Percentiles rank a stretch among this genome's conserved stretches.
Conservation (phyloP, 2,888 invertebrate genomes). For the Choristoneura rosaceana region DNA sequence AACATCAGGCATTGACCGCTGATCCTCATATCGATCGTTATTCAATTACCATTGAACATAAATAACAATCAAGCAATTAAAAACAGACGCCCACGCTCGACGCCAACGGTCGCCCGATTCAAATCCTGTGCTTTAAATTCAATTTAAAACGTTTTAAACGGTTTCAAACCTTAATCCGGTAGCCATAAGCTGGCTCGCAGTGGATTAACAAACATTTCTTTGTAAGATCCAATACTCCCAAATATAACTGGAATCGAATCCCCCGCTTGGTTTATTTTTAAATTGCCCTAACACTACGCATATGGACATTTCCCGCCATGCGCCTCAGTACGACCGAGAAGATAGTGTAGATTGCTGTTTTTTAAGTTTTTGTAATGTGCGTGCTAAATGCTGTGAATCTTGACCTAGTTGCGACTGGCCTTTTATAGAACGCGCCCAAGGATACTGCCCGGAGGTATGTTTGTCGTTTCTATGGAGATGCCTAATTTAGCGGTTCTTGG, state of each 20-base stretch:
- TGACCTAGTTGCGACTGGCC: constrained; percentile 71
- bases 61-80: constrained; percentile 75
- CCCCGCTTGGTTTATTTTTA: constrained; percentile 81
- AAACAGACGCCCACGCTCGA: constrained; percentile 61
- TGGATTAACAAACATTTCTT: constrained; percentile 6
- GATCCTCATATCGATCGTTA: constrained; percentile 54
- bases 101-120: constrained; percentile 24
- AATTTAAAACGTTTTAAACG: constrained; percentile 10
- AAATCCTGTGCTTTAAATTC: constrained; percentile 10
- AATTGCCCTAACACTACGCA: constrained; percentile 59
- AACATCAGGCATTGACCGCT: constrained; percentile 23
- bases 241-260: constrained; percentile 72
- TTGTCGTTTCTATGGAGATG: constrained; percentile 69
- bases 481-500: constrained; percentile 49
- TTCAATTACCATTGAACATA: constrained; percentile 72
- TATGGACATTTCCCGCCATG: constrained; percentile 74
- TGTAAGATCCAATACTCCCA: constrained; percentile 53
- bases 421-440: constrained; percentile 65
- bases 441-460: constrained; percentile 63
- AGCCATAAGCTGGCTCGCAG: background rate
- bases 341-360: constrained; percentile 54
- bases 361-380: constrained; percentile 49
- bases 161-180: constrained; percentile 8
- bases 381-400: constrained; percentile 53
- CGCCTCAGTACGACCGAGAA: constrained; percentile 63